A percentile compares a stretch with the other conserved stretches of the same genome.
phyloP scores from a whole-genome alignment of 2,888 invertebrate species.

The Holacanthella duospinosa region DNA sequence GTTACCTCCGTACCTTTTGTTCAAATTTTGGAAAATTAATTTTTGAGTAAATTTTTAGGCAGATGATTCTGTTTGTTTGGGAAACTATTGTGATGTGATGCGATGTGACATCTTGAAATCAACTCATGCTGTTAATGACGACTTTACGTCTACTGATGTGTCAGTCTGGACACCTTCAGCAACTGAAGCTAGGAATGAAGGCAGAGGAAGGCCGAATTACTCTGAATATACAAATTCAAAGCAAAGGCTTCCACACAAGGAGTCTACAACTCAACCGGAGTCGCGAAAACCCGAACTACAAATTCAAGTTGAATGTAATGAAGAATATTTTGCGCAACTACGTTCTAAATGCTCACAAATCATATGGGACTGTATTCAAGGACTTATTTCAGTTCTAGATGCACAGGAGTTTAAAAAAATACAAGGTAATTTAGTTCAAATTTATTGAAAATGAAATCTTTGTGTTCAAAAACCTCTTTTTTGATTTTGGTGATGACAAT shows the following conservation, averaged over 20 bases:
- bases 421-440: constrained; percentile 25
- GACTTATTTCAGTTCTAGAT: constrained; percentile 36
- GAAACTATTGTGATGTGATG: constrained; percentile 92
- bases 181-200: neutral
- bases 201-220: neutral
- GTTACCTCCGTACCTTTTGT: too few species aligned
- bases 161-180: constrained; percentile 36
- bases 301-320: constrained; percentile 28
- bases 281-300: neutral
- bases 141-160: constrained; percentile 35
- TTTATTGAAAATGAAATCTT: neutral
- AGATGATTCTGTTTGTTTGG: constrained; percentile 82
- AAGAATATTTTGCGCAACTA: constrained; percentile 32
- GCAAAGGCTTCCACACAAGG: neutral
- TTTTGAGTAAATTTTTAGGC: constrained; percentile 51
- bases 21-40: too few species aligned
- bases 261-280: neutral
- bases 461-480: too few species aligned
- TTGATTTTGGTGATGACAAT: neutral
- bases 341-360: constrained; percentile 33
- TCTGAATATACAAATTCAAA: neutral
- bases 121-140: constrained; percentile 27
- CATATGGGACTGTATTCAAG: constrained; percentile 37
- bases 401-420: constrained; percentile 36
- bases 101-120: constrained; percentile 77